Conservation (phyloP, 2,888 invertebrate species). For the Melikaiella ostensackeni region DNA sequence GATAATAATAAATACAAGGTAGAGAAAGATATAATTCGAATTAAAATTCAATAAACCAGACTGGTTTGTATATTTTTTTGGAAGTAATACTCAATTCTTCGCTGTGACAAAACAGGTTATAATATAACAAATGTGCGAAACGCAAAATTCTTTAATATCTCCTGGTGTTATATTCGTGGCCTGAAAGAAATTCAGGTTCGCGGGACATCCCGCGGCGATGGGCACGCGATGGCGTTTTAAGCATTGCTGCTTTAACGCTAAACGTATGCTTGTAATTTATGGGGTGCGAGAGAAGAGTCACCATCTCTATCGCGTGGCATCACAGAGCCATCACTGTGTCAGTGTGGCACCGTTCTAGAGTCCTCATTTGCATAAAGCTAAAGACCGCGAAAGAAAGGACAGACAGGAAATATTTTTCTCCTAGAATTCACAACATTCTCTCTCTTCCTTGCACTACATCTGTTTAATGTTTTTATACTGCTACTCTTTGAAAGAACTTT, state of each 20-base stretch:
- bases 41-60: too few relatives aligned
- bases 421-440: too few relatives aligned
- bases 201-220: constrained; percentile 60
- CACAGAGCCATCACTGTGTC: constrained; percentile 48
- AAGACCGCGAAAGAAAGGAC: constrained; percentile 46
- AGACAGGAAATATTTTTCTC: constrained; percentile 18
- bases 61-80: not conserved
- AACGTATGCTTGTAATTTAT: constrained; percentile 52
- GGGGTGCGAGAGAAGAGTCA: constrained; percentile 52
- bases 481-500: too few relatives aligned
- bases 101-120: constrained; percentile 23
- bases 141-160: constrained; percentile 13
- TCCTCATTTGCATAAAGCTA: constrained; percentile 61
- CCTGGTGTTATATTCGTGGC: constrained; percentile 3
- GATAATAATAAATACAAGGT: too few relatives aligned
- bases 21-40: too few relatives aligned
- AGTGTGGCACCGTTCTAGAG: constrained; percentile 46
- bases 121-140: constrained; percentile 23
- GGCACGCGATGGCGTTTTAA: constrained; percentile 61
- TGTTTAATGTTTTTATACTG: too few relatives aligned
- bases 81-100: constrained; percentile 2
- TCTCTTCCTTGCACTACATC: too few relatives aligned
- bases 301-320: constrained; percentile 46
- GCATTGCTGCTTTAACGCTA: constrained; percentile 52
- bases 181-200: constrained; percentile 50